phyloP scores from a whole-genome alignment of 2,888 invertebrate genomes.

The Pristionchus exspectatus region DNA sequence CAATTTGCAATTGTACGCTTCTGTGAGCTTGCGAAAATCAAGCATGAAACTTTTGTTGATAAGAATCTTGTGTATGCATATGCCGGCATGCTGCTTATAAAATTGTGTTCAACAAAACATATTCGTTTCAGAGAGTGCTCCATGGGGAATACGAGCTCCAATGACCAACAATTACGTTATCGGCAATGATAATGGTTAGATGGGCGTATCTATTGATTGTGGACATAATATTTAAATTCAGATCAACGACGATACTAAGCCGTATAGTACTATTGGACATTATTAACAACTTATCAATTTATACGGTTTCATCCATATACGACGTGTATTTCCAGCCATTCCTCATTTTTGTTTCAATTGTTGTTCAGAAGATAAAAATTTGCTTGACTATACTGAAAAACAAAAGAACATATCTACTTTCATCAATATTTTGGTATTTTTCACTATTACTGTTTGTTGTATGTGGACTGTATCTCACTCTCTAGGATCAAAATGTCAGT shows the following conservation, averaged over 20 bases:
- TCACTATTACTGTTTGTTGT: neutral
- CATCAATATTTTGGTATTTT: no score
- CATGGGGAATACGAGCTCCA: conserved; percentile 22
- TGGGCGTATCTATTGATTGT: neutral
- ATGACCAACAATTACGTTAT: conserved; percentile 33
- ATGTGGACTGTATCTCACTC: neutral
- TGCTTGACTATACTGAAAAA: no score
- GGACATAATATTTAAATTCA: neutral
- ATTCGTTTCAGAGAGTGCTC: conserved; percentile 12
- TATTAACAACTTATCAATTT: neutral
- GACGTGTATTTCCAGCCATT: conserved; percentile 31
- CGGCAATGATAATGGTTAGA: conserved; percentile 8
- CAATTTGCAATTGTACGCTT: neutral
- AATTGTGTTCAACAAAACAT: neutral
- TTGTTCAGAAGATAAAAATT: no score
- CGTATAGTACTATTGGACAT: neutral
- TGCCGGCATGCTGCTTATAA: neutral
- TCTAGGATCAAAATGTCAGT: neutral
- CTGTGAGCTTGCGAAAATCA: neutral
- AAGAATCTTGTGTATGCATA: neutral
- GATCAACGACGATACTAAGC: conserved; percentile 42
- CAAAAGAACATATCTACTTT: no score
- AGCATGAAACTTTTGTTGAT: neutral
- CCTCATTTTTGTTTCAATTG: neutral
- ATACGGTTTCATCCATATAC: neutral